Evolutionary conservation across 1,140 invertebrate genomes (phyloP).

Genomic region (Papilio helenus): DNA sequence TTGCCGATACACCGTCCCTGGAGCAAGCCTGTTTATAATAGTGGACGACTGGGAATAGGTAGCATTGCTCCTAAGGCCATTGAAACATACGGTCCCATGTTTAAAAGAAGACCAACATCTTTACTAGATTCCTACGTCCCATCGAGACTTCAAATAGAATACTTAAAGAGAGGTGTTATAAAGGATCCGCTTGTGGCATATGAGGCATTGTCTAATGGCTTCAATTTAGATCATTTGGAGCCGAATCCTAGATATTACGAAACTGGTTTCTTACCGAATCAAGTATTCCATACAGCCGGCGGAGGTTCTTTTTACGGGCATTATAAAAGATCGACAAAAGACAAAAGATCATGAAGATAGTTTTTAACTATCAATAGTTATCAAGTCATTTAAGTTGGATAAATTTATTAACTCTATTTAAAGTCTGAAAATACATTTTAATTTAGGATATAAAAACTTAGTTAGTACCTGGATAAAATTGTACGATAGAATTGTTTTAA

Average conservation of each 20-base stretch:
- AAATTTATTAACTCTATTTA: slow-evolving; percentile 13
- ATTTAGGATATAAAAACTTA: slow-evolving; percentile 11
- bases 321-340: slow-evolving; percentile 73
- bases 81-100: slow-evolving; percentile 55
- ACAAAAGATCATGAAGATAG: slow-evolving; percentile 45
- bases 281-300: slow-evolving; percentile 76
- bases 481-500: slow-evolving; percentile 6
- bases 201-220: slow-evolving; percentile 69
- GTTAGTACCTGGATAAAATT: slow-evolving; percentile 14
- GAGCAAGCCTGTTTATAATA: slow-evolving; percentile 60
- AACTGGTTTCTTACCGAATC: slow-evolving; percentile 79
- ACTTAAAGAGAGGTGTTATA: slow-evolving; percentile 74
- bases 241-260: slow-evolving; percentile 69
- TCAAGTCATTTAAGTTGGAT: background rate
- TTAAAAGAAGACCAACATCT: slow-evolving; percentile 71
- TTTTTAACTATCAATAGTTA: background rate
- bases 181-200: slow-evolving; percentile 76
- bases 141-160: slow-evolving; percentile 77
- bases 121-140: slow-evolving; percentile 80
- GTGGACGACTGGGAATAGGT: slow-evolving; percentile 49
- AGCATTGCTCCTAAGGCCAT: slow-evolving; percentile 55
- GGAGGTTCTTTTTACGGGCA: slow-evolving; percentile 73
- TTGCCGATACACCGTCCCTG: slow-evolving; percentile 68
- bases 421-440: slow-evolving; percentile 30
- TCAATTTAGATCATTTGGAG: slow-evolving; percentile 54